Conservation (phyloP, 2,797 vertebrate genomes). For the Poecilia velifera region DNA sequence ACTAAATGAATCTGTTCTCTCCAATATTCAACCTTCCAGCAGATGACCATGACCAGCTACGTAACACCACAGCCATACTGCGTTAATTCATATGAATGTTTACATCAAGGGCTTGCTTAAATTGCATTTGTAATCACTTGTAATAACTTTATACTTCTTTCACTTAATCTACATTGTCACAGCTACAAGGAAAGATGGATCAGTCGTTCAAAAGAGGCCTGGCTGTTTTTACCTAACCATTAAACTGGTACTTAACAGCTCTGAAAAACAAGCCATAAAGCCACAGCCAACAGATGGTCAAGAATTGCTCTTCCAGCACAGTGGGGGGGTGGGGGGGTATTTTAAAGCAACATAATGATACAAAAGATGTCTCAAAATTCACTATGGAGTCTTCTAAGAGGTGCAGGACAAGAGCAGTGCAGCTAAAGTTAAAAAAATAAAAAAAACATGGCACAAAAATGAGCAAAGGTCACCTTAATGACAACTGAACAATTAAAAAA, state of each 20-base stretch:
- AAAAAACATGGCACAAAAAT: background rate
- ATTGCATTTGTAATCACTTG: background rate
- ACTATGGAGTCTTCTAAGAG: background rate
- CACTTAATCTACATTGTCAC: background rate
- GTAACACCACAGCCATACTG: background rate
- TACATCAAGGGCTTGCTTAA: background rate
- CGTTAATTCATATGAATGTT: background rate
- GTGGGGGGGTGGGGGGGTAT: rapidly evolving
- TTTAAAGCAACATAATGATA: background rate
- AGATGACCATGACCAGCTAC: background rate
- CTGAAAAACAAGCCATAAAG: background rate
- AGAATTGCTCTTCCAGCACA: background rate
- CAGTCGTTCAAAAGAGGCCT: background rate
- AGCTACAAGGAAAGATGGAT: background rate
- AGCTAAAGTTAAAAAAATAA: background rate
- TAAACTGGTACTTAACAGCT: background rate
- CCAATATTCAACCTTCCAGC: background rate
- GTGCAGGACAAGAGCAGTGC: background rate
- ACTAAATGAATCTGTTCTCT: background rate
- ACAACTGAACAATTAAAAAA: background rate
- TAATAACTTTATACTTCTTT: background rate
- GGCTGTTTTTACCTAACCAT: background rate
- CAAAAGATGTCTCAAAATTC: background rate
- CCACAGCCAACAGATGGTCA: background rate
- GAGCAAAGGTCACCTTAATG: background rate